A percentile compares a stretch with the other conserved stretches of the same genome.
Conservation (phyloP, 2,888 invertebrate genomes). For the Lepidocyrtoides sp. region DNA sequence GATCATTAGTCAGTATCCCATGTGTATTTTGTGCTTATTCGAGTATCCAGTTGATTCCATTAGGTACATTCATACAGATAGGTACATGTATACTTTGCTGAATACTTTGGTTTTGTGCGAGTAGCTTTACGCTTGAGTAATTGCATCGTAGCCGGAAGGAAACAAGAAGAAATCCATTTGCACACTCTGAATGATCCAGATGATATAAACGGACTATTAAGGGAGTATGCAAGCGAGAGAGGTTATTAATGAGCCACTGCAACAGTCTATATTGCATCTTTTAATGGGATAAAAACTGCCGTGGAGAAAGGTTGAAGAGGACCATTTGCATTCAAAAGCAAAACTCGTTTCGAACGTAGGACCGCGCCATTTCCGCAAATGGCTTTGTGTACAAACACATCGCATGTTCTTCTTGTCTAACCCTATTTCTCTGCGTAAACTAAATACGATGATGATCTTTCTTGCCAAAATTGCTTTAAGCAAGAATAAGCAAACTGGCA, state of each 20-base stretch:
- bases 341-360: constrained; percentile 4
- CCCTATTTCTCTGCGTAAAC: background rate
- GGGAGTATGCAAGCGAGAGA: constrained; percentile 5
- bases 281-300: constrained; percentile 62
- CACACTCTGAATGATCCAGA: background rate
- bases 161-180: constrained; percentile 58
- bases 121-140: constrained; percentile 42
- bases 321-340: constrained; percentile 71
- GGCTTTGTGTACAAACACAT: constrained; percentile 43
- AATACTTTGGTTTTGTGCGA: background rate
- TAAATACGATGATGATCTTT: background rate
- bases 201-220: constrained; percentile 9
- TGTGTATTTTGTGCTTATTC: background rate
- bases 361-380: background rate
- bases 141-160: constrained; percentile 46
- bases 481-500: background rate
- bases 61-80: too few species aligned
- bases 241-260: constrained; percentile 68
- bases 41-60: too few species aligned
- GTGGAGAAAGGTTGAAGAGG: constrained; percentile 55
- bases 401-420: constrained; percentile 54
- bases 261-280: constrained; percentile 71
- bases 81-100: background rate
- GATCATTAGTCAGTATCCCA: constrained; percentile 53
- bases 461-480: constrained; percentile 57